Percentiles rank a stretch among this genome's conserved stretches.
Conservation (phyloP, 2,888 invertebrate species). For the Chaetogeoica ovagalla region DNA sequence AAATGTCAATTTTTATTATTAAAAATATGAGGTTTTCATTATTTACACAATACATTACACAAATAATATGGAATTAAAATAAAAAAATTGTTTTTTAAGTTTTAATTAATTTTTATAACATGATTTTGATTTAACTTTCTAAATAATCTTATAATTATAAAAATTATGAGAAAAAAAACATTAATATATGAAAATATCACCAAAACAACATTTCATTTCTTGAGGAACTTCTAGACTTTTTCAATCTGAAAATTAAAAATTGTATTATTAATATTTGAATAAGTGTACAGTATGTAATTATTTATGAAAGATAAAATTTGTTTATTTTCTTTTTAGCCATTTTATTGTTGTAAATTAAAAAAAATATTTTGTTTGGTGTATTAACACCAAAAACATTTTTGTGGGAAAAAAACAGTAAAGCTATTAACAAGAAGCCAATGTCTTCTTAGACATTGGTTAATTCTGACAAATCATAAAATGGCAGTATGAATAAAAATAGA, state of each 20-base stretch:
- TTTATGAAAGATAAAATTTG: neutral
- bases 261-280: neutral
- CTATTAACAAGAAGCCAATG: too few species aligned
- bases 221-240: neutral
- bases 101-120: neutral
- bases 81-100: neutral
- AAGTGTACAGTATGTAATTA: too few species aligned
- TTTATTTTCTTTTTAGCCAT: neutral
- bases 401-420: too few species aligned
- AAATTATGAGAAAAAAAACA: neutral
- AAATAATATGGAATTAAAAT: neutral
- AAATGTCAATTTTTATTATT: too few species aligned
- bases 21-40: too few species aligned
- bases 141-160: conserved; percentile 10
- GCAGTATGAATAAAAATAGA: too few species aligned
- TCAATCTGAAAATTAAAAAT: conserved; percentile 32
- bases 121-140: neutral
- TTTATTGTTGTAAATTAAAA: neutral
- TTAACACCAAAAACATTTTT: too few species aligned
- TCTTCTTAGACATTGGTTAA: too few species aligned
- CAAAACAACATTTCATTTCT: neutral
- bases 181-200: neutral
- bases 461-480: too few species aligned
- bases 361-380: too few species aligned
- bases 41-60: neutral